Conservation (phyloP, 2,113 vertebrate genomes). For the Phoenicopterus ruber region DNA sequence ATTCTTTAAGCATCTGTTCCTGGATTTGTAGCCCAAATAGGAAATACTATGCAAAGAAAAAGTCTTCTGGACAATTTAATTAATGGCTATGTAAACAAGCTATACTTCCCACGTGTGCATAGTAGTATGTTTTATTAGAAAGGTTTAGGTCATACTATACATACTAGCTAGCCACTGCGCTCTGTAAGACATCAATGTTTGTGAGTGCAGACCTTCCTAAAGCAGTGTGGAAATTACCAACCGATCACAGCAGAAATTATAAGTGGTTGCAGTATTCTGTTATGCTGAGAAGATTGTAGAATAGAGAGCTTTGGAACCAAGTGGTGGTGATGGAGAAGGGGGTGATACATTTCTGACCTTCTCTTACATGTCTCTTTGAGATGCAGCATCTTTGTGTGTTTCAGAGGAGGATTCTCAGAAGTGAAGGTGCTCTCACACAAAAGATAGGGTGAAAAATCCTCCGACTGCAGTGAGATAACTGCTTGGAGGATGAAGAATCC, state of each 20-base stretch:
- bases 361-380: neutral
- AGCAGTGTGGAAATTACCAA: neutral
- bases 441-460: neutral
- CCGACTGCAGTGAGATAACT: neutral
- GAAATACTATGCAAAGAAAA: neutral
- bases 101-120: neutral
- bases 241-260: neutral
- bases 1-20: neutral
- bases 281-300: neutral
- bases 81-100: neutral
- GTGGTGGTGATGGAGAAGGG: neutral
- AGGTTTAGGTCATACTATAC: neutral
- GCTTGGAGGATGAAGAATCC: neutral
- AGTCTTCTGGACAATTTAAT: neutral
- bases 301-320: neutral
- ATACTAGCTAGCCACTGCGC: neutral
- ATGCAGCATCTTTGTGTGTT: neutral
- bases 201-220: neutral
- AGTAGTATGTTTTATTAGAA: neutral
- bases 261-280: neutral
- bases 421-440: neutral
- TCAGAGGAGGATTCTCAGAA: neutral
- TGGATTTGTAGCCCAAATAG: neutral
- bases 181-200: neutral
- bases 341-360: neutral